Evolutionary conservation across 2,888 invertebrate genomes (phyloP).

Genomic region (Drosophila suboccidentalis): DNA sequence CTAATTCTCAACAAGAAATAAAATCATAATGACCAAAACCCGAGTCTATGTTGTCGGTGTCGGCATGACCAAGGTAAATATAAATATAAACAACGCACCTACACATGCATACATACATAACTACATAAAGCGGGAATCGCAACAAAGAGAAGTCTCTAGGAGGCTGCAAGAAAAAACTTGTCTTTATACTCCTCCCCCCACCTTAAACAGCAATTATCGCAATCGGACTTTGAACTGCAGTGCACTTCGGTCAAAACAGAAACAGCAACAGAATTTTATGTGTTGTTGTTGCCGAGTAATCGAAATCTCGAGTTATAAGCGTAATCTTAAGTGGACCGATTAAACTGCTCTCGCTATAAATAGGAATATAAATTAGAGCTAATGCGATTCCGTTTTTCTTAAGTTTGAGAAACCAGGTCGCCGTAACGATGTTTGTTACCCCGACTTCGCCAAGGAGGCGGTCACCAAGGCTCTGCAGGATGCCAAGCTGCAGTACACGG

Average conservation of each 20-base stretch:
- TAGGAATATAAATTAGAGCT: conserved; percentile 6
- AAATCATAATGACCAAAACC: conserved; percentile 77
- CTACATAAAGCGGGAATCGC: neutral
- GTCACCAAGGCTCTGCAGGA: conserved; percentile 95
- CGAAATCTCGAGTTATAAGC: conserved; percentile 23
- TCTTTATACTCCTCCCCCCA: conserved; percentile 5
- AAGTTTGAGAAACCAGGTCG: conserved; percentile 97
- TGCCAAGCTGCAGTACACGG: conserved; percentile 90
- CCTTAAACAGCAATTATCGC: conserved; percentile 32
- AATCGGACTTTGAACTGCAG: conserved; percentile 61
- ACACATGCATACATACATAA: too few species aligned
- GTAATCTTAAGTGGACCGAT: conserved; percentile 38
- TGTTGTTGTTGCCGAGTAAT: conserved; percentile 41
- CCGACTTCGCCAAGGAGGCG: conserved; percentile 97
- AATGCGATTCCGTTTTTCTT: conserved; percentile 10
- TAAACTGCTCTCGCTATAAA: conserved; percentile 32
- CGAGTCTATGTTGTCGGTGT: conserved; percentile 96
- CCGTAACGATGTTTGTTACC: conserved; percentile 94
- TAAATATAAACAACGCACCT: neutral
- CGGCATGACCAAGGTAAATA: conserved; percentile 96
- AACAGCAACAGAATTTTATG: conserved; percentile 28
- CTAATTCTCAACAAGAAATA: neutral
- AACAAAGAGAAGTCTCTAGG: conserved; percentile 15
- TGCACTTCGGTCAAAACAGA: conserved; percentile 63
- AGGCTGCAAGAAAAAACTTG: conserved; percentile 29